Conservation (phyloP, 2,113 vertebrate species). For the Elaphurus davidianus region DNA sequence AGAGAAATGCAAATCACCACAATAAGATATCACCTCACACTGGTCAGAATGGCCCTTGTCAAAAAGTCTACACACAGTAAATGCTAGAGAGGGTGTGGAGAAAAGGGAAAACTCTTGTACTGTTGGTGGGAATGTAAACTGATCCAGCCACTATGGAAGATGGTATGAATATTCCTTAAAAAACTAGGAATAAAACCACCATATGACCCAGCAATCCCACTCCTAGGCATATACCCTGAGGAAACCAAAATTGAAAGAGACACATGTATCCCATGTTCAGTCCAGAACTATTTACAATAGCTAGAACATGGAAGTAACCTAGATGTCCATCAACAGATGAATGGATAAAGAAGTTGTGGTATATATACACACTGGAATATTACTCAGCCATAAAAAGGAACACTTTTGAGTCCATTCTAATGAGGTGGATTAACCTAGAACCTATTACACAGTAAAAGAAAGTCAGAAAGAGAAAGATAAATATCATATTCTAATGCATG, state of each 20-base stretch:
- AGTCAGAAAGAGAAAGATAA: not conserved
- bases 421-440: not conserved
- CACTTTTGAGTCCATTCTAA: not conserved
- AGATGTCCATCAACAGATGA: not conserved
- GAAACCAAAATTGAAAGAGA: not conserved
- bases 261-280: not conserved
- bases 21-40: not conserved
- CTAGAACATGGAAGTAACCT: not conserved
- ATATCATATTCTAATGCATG: not conserved
- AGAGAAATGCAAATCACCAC: not conserved
- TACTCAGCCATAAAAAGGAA: not conserved
- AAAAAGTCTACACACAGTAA: not conserved
- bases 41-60: not conserved
- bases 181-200: not conserved
- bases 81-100: not conserved
- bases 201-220: not conserved
- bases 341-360: not conserved
- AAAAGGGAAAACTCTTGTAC: not conserved
- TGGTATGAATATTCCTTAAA: not conserved
- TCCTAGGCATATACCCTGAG: not conserved
- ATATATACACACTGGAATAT: not conserved
- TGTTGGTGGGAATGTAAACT: not conserved
- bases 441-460: not conserved
- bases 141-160: not conserved
- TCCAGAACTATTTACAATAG: not conserved